Conservation (phyloP, 1,140 invertebrate genomes). For the Bradysia coprophila region DNA sequence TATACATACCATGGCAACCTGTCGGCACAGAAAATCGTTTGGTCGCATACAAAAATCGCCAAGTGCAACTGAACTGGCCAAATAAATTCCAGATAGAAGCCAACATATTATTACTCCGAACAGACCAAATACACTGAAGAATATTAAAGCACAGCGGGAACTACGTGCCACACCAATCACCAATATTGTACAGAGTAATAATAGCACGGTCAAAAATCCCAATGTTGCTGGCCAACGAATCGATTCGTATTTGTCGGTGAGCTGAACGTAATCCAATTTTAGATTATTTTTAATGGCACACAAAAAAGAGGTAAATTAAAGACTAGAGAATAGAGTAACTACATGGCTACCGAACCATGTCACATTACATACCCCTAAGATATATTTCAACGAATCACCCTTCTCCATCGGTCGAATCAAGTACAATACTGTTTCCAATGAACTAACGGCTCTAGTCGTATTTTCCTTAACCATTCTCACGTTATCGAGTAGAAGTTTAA, state of each 20-base stretch:
- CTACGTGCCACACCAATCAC: constrained; percentile 64
- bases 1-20: constrained; percentile 20
- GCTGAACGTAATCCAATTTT: constrained; percentile 11
- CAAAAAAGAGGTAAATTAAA: too few relatives aligned
- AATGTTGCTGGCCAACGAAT: constrained; percentile 64
- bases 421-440: constrained; percentile 33
- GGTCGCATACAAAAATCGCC: constrained; percentile 56
- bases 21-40: constrained; percentile 27
- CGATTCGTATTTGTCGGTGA: constrained; percentile 35
- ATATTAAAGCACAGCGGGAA: constrained; percentile 64
- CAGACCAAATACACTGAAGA: constrained; percentile 55
- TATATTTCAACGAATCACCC: constrained; percentile 41
- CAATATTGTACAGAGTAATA: constrained; percentile 61
- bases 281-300: too few relatives aligned
- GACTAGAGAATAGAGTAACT: too few relatives aligned
- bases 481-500: constrained; percentile 38
- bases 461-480: constrained; percentile 46
- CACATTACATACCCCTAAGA: constrained; percentile 35
- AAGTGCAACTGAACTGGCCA: constrained; percentile 45
- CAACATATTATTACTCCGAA: constrained; percentile 66
- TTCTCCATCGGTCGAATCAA: constrained; percentile 51
- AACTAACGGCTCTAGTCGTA: constrained; percentile 41
- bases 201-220: constrained; percentile 51
- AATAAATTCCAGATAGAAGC: constrained; percentile 57
- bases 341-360: too few relatives aligned